These are phyloP conservation scores for Lepus oiostolus DNA, from an alignment of 2,797 vertebrate species.

Conservation along the genomic window DNA sequence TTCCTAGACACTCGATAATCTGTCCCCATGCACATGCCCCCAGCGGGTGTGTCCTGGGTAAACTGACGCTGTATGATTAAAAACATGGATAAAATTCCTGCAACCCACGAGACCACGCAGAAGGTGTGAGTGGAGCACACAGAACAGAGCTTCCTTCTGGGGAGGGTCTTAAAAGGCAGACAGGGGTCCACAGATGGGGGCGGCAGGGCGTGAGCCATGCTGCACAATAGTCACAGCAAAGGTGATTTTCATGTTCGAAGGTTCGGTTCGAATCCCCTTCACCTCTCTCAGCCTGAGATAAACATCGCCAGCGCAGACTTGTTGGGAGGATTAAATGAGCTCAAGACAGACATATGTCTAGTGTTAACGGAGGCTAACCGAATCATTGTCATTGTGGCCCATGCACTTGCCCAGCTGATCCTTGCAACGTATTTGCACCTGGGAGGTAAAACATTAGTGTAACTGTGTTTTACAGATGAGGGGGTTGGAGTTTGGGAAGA, in stretches of 20 bases:
- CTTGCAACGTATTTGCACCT: neutral
- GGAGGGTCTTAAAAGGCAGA: constrained; percentile 10
- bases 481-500: neutral
- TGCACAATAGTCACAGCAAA: neutral
- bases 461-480: neutral
- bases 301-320: neutral
- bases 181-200: neutral
- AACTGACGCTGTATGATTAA: neutral
- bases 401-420: constrained; percentile 8
- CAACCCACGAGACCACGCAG: neutral
- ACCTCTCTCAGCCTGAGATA: neutral
- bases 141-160: neutral
- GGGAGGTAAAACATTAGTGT: neutral
- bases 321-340: constrained; percentile 12
- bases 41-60: constrained; percentile 21
- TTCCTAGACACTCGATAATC: constrained; percentile 26
- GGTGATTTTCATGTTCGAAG: neutral
- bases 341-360: constrained; percentile 26
- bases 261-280: constrained; percentile 22
- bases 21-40: neutral
- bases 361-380: neutral
- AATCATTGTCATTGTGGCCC: neutral
- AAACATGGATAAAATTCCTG: constrained; percentile 52
- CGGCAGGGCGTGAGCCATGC: neutral
- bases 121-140: neutral